Evolutionary conservation across 2,797 vertebrate genomes (phyloP).

Genomic region (Numenius phaeopus): DNA sequence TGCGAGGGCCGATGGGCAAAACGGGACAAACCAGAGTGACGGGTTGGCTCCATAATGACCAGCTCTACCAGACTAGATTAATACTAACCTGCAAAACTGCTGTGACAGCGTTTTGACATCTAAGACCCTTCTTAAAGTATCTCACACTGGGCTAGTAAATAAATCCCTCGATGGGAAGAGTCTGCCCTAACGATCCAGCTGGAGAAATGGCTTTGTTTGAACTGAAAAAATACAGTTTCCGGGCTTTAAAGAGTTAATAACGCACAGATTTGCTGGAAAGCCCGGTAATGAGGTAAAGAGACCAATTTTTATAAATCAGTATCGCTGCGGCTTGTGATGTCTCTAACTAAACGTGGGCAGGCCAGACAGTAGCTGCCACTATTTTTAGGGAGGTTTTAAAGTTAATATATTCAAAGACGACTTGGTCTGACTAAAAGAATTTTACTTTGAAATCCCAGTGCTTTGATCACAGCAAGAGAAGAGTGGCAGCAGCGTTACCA

Average conservation of each 20-base stretch:
- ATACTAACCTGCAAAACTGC: not conserved
- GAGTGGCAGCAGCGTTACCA: fast-evolving
- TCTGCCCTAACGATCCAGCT: not conserved
- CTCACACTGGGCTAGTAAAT: not conserved
- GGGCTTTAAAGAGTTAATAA: not conserved
- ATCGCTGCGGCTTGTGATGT: not conserved
- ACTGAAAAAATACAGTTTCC: not conserved
- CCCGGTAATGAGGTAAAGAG: not conserved
- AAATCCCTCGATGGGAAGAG: fast-evolving
- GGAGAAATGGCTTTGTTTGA: not conserved
- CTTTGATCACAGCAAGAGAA: conserved; percentile 29
- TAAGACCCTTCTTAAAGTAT: not conserved
- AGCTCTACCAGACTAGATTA: not conserved
- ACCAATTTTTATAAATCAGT: not conserved
- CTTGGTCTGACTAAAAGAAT: not conserved
- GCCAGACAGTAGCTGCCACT: not conserved
- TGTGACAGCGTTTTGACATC: not conserved
- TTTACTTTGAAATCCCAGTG: not conserved
- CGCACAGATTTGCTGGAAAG: not conserved
- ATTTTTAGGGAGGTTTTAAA: conserved; percentile 22
- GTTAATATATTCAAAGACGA: not conserved
- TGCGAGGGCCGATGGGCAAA: not conserved
- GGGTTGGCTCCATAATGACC: fast-evolving
- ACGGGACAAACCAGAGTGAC: not conserved
- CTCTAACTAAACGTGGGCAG: not conserved